Evolutionary conservation across 2,888 invertebrate genomes (phyloP).

Genomic region (Orchesellides sinensis): DNA sequence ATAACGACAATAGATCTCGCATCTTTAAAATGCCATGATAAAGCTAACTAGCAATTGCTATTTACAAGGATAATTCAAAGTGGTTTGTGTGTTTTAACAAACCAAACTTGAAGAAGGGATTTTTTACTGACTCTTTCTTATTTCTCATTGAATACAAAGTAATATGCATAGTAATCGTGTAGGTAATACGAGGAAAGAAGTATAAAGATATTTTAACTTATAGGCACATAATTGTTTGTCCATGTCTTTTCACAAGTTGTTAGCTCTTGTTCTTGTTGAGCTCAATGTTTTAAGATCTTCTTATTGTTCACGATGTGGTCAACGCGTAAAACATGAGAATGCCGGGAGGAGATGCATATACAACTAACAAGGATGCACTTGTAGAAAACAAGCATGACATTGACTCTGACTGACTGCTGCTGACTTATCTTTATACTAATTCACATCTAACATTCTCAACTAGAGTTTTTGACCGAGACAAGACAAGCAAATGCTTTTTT

Average conservation of each 20-base stretch:
- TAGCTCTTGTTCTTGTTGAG: conserved; percentile 48
- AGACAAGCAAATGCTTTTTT: conserved; percentile 31
- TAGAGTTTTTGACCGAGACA: conserved; percentile 43
- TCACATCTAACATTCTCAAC: conserved; percentile 30
- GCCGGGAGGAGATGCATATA: conserved; percentile 46
- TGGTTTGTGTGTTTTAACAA: conserved; percentile 47
- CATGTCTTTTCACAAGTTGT: conserved; percentile 59
- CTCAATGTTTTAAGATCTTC: conserved; percentile 42
- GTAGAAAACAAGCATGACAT: conserved; percentile 43
- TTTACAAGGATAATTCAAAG: conserved; percentile 60
- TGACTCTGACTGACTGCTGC: conserved; percentile 55
- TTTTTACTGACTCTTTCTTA: background rate
- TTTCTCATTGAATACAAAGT: too few relatives aligned
- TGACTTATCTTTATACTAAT: conserved; percentile 55
- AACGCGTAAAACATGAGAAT: conserved; percentile 2
- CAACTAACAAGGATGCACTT: conserved; percentile 18
- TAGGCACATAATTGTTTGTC: conserved; percentile 51
- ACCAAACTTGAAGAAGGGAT: too few relatives aligned
- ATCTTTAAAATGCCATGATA: conserved; percentile 25
- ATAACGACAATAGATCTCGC: conserved; percentile 31
- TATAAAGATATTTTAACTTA: background rate
- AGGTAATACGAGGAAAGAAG: too few relatives aligned
- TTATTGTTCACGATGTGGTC: conserved; percentile 38
- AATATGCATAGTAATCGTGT: too few relatives aligned
- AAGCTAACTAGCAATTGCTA: conserved; percentile 47